Evolutionary conservation across 2,888 invertebrate species (phyloP), one percentile per base, ranked within the genome.

Genomic region (Caenorhabditis virilis): DNA sequence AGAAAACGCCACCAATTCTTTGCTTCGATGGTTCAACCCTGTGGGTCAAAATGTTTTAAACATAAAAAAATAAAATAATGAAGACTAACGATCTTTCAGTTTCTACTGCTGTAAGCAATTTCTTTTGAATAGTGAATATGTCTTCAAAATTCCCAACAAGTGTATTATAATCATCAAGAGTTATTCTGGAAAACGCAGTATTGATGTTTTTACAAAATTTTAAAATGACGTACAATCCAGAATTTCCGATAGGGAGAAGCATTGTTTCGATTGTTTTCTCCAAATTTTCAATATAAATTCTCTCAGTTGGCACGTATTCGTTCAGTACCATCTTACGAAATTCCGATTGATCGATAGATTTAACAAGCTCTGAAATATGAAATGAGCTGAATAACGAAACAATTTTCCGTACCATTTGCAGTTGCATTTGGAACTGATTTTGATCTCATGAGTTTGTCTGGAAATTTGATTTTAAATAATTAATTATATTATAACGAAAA

Each of bases 61-160:
- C n/a, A n/a, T n/a, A n/a, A n/a, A n/a, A n/a, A n/a, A n/a, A n/a
- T n/a, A n/a, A n/a, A n/a, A n/a, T n/a, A n/a, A n/a, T n/a, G n/a
- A n/a, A n/a, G n/a, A n/a, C n/a, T n/a, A n/a, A n/a, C 61, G 39
- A 16, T 35, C 55, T 47, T 27, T 57, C 57, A 27, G 20, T 46
- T 41, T 69, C 66, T 16, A 72, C 30, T 18, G 23, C 20, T 4
- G 42, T 22, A 1, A 93, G 86, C 65, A 95, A 88, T 77, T 89
- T 89, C 83, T 91, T 90, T 85, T 95, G 95, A 46, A 89, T 89
- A 83, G 90, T 89, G 69, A 92, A 87, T 52, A 95, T 89, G 81
- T 94, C 93, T 74, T 89, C 89, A 79, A 95, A 89, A 84, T 95
- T 95, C 59, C 93, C 91, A 70, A 91, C 89, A 69, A 95, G 86